Base-by-base conservation (phyloP, 2,888 invertebrate genomes). In the Nemotelus nigrinus region DNA sequence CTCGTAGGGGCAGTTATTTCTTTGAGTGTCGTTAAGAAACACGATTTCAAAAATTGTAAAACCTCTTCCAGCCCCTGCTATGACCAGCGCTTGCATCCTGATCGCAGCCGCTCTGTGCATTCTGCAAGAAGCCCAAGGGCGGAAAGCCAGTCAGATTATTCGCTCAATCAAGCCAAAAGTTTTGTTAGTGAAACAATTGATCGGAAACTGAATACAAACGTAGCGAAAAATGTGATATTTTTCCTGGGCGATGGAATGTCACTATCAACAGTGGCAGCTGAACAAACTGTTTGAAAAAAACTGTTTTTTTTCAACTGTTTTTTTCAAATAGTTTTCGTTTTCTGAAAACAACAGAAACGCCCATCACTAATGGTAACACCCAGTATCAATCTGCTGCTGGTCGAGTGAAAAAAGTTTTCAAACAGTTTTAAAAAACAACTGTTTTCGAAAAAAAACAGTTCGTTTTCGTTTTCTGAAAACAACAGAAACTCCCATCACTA, bases 211-310 rank as follows among this genome's bases (percentile, higher is more conserved):
- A 87, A 86, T 25, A 86, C 82, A 1, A 89, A 89, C 64, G 88
- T 87, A 80, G 93, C 93, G 0, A 93, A 92, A 84, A 96, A 96
- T 85, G 89, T 95, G 0, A 94, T 96, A 77, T 84, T 96, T 78
- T 95, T 96, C 83, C 88, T 96, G 39, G 96, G 96, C 0, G 96
- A 96, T 83, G 96, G 96, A 2, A 95, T 96, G 95, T 94, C 95
- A 45, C 89, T 95, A 71, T 89, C 95, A 0, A 96, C 96, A 0
- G 86, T 95, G 25, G 92, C 94, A 0, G 94, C 95, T 0, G n/a
- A n/a, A n/a, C n/a, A n/a, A n/a, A n/a, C n/a, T n/a, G n/a, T n/a
- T n/a, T n/a, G n/a, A n/a, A n/a, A n/a, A n/a, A n/a, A n/a, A n/a
- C n/a, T n/a, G n/a, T n/a, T n/a, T n/a, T n/a, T n/a, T n/a, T n/a